These are phyloP conservation scores for Leuciscus idus DNA, from an alignment of 2,113 vertebrate genomes.

Conservation along the genomic window DNA sequence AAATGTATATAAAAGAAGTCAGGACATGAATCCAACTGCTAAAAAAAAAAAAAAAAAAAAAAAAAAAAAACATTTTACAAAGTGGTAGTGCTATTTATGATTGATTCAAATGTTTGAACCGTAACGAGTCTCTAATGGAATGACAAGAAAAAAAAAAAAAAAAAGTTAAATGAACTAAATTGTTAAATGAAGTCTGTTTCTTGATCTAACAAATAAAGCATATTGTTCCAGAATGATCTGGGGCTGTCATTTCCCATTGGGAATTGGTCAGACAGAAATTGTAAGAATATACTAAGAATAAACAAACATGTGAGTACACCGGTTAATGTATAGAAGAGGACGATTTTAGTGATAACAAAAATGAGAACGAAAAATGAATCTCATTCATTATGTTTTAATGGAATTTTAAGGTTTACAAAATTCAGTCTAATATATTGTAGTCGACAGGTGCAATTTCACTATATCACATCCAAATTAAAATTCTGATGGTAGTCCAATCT, in stretches of 20 bases:
- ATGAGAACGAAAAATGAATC: neutral
- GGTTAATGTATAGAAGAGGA: neutral
- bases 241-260: slow-evolving; percentile 2
- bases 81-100: neutral
- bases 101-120: neutral
- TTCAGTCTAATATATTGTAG: neutral
- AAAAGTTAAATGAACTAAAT: slow-evolving; percentile 4
- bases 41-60: neutral
- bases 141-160: neutral
- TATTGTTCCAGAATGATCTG: slow-evolving; percentile 24
- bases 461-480: neutral
- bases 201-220: slow-evolving; percentile 17
- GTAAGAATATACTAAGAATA: neutral
- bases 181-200: slow-evolving; percentile 1
- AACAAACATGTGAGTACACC: neutral
- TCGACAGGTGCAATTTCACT: neutral
- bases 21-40: neutral
- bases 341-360: neutral
- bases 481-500: neutral
- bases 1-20: neutral
- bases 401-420: neutral
- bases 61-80: neutral
- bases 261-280: neutral
- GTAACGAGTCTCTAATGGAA: neutral
- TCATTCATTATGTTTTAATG: neutral